Conservation (phyloP, 1,140 invertebrate species). For the Papilio machaon region DNA sequence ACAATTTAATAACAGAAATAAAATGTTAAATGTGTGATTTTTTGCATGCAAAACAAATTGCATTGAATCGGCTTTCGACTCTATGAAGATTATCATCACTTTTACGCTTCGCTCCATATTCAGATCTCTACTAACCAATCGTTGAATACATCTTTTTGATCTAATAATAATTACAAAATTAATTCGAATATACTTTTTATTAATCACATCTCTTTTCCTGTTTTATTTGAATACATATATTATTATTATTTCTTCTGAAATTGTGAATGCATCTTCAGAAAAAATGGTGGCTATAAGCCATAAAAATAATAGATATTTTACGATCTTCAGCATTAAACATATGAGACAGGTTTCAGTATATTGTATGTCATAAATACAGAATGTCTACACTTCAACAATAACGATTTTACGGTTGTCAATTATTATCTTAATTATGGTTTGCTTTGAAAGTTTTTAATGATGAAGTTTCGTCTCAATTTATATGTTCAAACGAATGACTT, state of each 20-base stretch:
- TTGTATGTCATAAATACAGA: slow-evolving; percentile 64
- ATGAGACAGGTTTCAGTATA: slow-evolving; percentile 54
- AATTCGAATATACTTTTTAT: background rate
- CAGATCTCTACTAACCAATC: slow-evolving; percentile 61
- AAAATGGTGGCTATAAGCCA: background rate
- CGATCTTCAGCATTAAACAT: slow-evolving; percentile 49
- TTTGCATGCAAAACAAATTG: slow-evolving; percentile 49
- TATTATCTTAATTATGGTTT: slow-evolving; percentile 69
- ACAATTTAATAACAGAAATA: no score
- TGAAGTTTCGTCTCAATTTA: slow-evolving; percentile 55
- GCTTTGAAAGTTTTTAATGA: slow-evolving; percentile 56
- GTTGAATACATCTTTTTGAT: slow-evolving; percentile 59
- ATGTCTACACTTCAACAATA: slow-evolving; percentile 63
- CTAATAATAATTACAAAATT: slow-evolving; percentile 51
- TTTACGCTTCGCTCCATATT: slow-evolving; percentile 58
- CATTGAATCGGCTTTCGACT: slow-evolving; percentile 52
- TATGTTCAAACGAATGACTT: slow-evolving; percentile 46
- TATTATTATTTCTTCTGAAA: background rate
- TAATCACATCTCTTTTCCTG: background rate
- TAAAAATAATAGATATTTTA: slow-evolving; percentile 47
- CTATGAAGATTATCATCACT: slow-evolving; percentile 58
- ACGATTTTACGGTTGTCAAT: slow-evolving; percentile 72
- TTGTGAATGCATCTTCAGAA: background rate
- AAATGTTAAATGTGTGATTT: no score
- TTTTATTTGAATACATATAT: no score